Evolutionary conservation across 2,888 invertebrate genomes (phyloP).

Genomic region (Leucophenga montana): DNA sequence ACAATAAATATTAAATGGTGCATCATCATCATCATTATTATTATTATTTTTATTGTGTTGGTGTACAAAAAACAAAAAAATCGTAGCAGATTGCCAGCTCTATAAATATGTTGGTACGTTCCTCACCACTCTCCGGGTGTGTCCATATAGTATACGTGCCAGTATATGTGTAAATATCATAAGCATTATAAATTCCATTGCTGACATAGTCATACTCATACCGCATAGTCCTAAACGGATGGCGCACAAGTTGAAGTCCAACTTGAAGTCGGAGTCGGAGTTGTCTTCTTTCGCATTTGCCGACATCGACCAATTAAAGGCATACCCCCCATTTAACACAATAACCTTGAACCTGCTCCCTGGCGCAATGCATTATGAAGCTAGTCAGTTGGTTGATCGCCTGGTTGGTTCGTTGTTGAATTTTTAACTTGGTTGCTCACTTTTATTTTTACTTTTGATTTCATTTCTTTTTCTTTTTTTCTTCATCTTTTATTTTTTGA

Average conservation of each 20-base stretch:
- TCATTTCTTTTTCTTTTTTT: slow-evolving; percentile 18
- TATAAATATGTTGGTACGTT: background rate
- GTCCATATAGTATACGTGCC: slow-evolving; percentile 6
- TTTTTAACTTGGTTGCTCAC: slow-evolving; percentile 30
- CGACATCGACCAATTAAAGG: slow-evolving; percentile 67
- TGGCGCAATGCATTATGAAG: slow-evolving; percentile 31
- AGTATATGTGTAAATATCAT: slow-evolving; percentile 49
- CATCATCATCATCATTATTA: slow-evolving; percentile 40
- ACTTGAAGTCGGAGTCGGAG: slow-evolving; percentile 35
- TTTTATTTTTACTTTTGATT: slow-evolving; percentile 38
- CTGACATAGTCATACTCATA: slow-evolving; percentile 50
- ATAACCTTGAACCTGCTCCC: slow-evolving; percentile 66
- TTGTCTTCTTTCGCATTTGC: slow-evolving; percentile 30
- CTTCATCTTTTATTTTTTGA: slow-evolving; percentile 9
- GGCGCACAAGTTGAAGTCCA: slow-evolving; percentile 37
- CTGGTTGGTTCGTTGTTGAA: background rate
- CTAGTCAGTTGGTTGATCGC: slow-evolving; percentile 48
- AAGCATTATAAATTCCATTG: slow-evolving; percentile 64
- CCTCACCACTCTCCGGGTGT: too few species aligned
- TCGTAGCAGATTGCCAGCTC: background rate
- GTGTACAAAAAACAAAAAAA: background rate
- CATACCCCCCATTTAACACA: slow-evolving; percentile 64
- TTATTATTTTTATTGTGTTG: background rate
- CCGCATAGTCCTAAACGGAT: slow-evolving; percentile 25
- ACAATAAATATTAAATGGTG: slow-evolving; percentile 52